phyloP scores from a whole-genome alignment of 2,888 invertebrate species.

The Aspidiotus destructor region DNA sequence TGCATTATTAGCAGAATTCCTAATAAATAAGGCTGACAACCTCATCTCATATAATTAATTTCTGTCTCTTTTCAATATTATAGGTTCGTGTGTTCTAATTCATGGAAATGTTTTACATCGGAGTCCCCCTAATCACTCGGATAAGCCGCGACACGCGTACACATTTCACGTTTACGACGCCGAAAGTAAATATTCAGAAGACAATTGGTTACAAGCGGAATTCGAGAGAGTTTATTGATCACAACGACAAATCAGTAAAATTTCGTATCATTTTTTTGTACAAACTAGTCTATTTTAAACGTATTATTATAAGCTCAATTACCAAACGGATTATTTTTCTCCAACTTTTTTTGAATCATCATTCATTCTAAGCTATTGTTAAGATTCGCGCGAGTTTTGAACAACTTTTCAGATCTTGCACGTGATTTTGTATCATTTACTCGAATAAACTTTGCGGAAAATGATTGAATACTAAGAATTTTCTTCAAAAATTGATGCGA shows the following conservation, averaged over 20 bases:
- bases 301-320: too few relatives aligned
- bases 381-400: too few relatives aligned
- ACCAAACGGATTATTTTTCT: too few relatives aligned
- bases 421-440: too few relatives aligned
- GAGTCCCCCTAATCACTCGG: slow-evolving; percentile 75
- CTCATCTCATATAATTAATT: background rate
- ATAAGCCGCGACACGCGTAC: slow-evolving; percentile 80
- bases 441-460: too few relatives aligned
- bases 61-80: slow-evolving; percentile 35
- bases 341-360: too few relatives aligned
- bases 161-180: slow-evolving; percentile 89
- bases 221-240: slow-evolving; percentile 37
- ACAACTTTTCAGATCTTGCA: too few relatives aligned
- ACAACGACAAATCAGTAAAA: background rate
- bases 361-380: too few relatives aligned
- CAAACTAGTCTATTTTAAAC: too few relatives aligned
- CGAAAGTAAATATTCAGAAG: slow-evolving; percentile 60
- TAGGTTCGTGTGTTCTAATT: slow-evolving; percentile 77
- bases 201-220: slow-evolving; percentile 81
- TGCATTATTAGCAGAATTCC: background rate
- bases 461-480: too few relatives aligned
- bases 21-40: background rate
- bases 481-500: too few relatives aligned
- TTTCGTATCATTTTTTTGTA: too few relatives aligned
- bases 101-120: slow-evolving; percentile 90